Evolutionary conservation across 2,113 vertebrate genomes (phyloP).

Genomic region (Miniopterus natalensis): DNA sequence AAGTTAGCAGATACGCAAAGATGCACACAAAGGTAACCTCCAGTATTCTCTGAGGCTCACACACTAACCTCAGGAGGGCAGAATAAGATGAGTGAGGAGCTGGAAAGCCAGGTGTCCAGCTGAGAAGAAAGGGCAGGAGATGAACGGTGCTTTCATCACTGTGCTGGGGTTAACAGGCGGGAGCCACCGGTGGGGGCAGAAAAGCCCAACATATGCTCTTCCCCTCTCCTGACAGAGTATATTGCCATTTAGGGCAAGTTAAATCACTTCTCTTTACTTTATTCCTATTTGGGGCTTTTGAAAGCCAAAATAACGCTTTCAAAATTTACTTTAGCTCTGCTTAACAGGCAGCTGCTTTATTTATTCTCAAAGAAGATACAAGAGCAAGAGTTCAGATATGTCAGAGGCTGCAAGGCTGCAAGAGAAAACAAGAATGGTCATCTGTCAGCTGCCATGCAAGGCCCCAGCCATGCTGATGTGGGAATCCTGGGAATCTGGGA

Average conservation of each 20-base stretch:
- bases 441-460: slow-evolving; percentile 2
- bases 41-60: neutral
- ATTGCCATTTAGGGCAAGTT: slow-evolving; percentile 11
- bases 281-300: neutral
- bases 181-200: neutral
- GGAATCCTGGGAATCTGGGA: neutral
- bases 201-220: neutral
- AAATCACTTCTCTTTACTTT: slow-evolving; percentile 32
- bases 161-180: neutral
- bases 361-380: slow-evolving; percentile 13
- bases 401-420: neutral
- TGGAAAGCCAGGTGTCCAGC: neutral
- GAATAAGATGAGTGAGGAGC: neutral
- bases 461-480: neutral
- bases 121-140: neutral
- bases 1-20: neutral
- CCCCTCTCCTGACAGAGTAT: neutral
- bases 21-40: neutral
- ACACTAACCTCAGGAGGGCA: neutral
- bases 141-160: neutral
- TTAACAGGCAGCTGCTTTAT: neutral
- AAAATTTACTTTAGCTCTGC: neutral
- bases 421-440: neutral
- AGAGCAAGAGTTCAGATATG: slow-evolving; percentile 47
- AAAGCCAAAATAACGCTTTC: slow-evolving; percentile 30